Evolutionary conservation across 2,888 invertebrate species (phyloP), one percentile per base, ranked within the genome.

Genomic region (Listrodromus nycthemerus): DNA sequence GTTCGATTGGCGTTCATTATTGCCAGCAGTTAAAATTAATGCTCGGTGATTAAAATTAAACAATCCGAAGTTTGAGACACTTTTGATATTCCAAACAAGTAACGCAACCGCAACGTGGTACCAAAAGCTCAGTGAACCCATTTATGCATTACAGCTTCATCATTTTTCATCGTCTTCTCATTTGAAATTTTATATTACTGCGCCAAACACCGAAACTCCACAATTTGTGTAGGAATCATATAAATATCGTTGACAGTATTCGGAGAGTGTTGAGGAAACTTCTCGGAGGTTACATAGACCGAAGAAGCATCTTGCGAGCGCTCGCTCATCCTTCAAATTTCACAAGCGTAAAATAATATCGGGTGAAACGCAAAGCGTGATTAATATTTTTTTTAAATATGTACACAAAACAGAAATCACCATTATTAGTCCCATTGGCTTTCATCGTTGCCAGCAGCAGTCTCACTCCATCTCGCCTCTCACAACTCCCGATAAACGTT

Each of bases 341-440:
- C 21, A 3, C 50, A 8, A 19, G 13, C 8, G 21, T 21, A 52
- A 21, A 21, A 8, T 52, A 21, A 21, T 21, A 27, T 58, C 58
- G 58, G 3, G 3, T 27, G 16, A 16, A 27, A 27, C 16, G 58
- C 13, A 27, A 58, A 13, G 10, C 10, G 10, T 4, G 58, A 58
- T 58, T 58, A 21, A 10, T 7, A 13, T 10, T 10, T 21, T 10
- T 3, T 19, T 21, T 7, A 16, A 19, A 24, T 24, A 41, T 19
- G 52, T 50, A 30, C 71, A 52, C 33, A 84, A 71, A 80, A 71
- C 77, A 79, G 67, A 86, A 88, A 87, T 92, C 91, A 93, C 93
- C 93, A 93, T 93, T 93, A 86, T 93, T 93, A 87, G 93, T 93
- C 86, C 93, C 93, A 93, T 93, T 93, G 88, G 93, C 93, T 92